These are phyloP conservation scores for Vulpes lagopus DNA, from an alignment of 2,113 vertebrate species.

Conservation along the genomic window DNA sequence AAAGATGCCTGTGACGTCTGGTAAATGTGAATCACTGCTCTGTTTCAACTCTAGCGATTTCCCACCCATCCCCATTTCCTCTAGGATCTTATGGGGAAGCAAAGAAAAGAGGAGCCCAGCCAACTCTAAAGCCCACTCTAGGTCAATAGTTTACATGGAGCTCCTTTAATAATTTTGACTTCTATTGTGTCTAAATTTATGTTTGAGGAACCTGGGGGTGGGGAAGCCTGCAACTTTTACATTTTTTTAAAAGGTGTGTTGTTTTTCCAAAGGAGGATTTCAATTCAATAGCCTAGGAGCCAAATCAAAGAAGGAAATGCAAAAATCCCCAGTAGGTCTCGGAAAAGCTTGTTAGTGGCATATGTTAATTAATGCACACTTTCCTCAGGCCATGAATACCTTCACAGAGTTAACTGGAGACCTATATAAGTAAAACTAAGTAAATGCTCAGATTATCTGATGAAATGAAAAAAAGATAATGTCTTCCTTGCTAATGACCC, in stretches of 20 bases:
- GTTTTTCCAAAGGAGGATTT: conserved; percentile 64
- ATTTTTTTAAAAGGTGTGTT: conserved; percentile 61
- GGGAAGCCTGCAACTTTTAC: conserved; percentile 27
- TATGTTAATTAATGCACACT: not conserved
- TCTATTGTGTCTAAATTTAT: conserved; percentile 74
- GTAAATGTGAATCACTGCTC: conserved; percentile 61
- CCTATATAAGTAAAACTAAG: not conserved
- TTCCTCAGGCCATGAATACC: not conserved
- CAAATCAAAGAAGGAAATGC: conserved; percentile 65
- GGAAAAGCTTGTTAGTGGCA: not conserved
- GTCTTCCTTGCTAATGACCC: not conserved
- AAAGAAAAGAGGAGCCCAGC: conserved; percentile 64
- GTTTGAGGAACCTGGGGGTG: conserved; percentile 53
- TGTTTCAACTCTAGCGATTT: conserved; percentile 53
- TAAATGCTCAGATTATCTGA: not conserved
- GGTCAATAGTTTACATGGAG: not conserved
- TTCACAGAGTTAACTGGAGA: not conserved
- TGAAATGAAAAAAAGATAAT: not conserved
- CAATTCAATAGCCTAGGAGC: not conserved
- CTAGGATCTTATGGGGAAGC: conserved; percentile 67
- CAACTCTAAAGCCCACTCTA: conserved; percentile 49
- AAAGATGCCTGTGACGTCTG: not conserved
- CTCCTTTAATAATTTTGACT: conserved; percentile 41
- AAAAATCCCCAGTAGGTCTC: conserved; percentile 34
- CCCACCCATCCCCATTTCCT: conserved; percentile 70